These are phyloP conservation scores for Orycteropus afer DNA, from an alignment of 2,113 vertebrate species.

Conservation along the genomic window DNA sequence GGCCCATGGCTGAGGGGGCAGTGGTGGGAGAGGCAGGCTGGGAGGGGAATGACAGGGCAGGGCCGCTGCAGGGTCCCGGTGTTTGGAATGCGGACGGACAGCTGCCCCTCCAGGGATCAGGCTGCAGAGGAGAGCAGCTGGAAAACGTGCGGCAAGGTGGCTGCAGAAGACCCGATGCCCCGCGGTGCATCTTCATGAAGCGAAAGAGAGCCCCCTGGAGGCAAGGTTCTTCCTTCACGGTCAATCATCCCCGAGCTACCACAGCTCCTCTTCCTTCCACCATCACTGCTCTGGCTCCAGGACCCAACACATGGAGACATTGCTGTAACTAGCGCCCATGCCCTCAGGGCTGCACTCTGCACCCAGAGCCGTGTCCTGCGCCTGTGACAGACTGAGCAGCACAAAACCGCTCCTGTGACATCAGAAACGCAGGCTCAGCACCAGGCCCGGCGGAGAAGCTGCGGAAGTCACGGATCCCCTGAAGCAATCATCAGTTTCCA, in stretches of 20 bases:
- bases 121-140: not conserved
- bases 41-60: not conserved
- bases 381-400: not conserved
- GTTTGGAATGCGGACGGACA: not conserved
- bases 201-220: not conserved
- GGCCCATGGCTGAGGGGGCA: not conserved
- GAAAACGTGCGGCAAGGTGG: not conserved
- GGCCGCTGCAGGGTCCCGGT: no score
- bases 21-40: not conserved
- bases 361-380: conserved; percentile 29
- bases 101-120: not conserved
- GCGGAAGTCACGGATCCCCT: not conserved
- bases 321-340: not conserved
- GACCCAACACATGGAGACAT: not conserved
- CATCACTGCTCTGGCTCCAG: not conserved
- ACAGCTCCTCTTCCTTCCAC: not conserved
- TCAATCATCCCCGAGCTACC: not conserved
- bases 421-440: not conserved
- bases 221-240: not conserved
- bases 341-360: conserved; percentile 43
- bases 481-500: conserved; percentile 29
- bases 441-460: not conserved
- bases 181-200: not conserved
- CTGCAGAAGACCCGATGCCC: not conserved
- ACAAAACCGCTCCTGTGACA: not conserved